A percentile compares a stretch with the other conserved stretches of the same genome.
phyloP scores from a whole-genome alignment of 1,140 invertebrate genomes.

The Stratiolaelaps scimitus region DNA sequence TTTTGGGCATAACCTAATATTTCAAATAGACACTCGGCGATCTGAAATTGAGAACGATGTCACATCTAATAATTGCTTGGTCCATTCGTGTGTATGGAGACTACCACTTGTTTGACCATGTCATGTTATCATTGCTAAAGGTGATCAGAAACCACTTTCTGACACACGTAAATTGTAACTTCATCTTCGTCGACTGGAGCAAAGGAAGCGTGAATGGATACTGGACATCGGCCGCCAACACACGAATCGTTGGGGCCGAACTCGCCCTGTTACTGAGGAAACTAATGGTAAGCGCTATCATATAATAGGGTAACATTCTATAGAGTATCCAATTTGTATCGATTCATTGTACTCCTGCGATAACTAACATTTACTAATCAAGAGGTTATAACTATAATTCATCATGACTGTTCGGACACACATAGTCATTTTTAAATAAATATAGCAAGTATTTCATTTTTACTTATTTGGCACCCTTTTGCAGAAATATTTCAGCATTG shows the following conservation, averaged over 20 bases:
- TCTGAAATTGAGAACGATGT: too few relatives aligned
- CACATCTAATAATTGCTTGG: too few relatives aligned
- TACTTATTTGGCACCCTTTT: background rate
- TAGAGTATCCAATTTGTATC: too few relatives aligned
- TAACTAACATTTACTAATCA: too few relatives aligned
- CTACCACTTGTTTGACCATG: background rate
- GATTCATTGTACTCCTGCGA: too few relatives aligned
- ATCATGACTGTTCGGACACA: too few relatives aligned
- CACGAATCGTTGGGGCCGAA: constrained; percentile 51
- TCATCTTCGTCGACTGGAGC: constrained; percentile 41
- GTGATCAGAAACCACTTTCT: constrained; percentile 20
- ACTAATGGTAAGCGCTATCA: constrained; percentile 31
- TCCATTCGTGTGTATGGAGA: background rate
- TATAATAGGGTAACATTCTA: too few relatives aligned
- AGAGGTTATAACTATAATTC: too few relatives aligned
- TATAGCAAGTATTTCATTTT: too few relatives aligned
- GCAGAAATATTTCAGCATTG: constrained; percentile 31
- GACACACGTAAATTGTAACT: constrained; percentile 37
- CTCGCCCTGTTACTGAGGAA: constrained; percentile 43
- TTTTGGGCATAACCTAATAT: too few relatives aligned
- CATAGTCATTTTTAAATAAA: too few relatives aligned
- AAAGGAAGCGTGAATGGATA: constrained; percentile 12
- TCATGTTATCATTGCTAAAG: background rate
- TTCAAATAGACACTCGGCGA: too few relatives aligned
- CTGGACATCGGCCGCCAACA: constrained; percentile 46